phyloP scores from a whole-genome alignment of 2,797 vertebrate genomes.

The Lates japonicus region DNA sequence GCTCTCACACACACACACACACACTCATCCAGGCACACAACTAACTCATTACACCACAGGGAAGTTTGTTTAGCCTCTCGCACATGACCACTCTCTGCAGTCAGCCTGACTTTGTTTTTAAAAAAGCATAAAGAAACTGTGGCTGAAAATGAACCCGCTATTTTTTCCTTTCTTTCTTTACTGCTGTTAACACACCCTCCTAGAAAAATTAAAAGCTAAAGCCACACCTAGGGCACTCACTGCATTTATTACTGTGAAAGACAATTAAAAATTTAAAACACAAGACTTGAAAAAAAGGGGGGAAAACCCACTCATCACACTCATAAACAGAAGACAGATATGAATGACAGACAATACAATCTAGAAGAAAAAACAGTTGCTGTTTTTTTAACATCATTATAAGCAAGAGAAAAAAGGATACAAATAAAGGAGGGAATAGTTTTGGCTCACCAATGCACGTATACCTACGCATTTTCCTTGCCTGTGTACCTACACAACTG shows the following conservation, averaged over 20 bases:
- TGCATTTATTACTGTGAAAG: conserved; percentile 35
- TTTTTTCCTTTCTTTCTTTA: conserved; percentile 56
- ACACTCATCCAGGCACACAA: conserved; percentile 37
- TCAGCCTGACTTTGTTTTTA: conserved; percentile 59
- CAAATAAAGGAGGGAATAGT: conserved; percentile 96
- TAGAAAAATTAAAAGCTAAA: conserved; percentile 46
- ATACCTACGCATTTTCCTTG: conserved; percentile 98
- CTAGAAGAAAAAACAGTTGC: conserved; percentile 74
- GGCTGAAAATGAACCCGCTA: conserved; percentile 46
- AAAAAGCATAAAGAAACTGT: conserved; percentile 58
- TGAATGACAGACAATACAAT: conserved; percentile 82
- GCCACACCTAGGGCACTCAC: conserved; percentile 56
- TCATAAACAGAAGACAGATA: conserved; percentile 76
- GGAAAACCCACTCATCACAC: conserved; percentile 72
- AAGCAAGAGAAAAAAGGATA: conserved; percentile 89
- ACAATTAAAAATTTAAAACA: conserved; percentile 36
- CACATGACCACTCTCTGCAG: conserved; percentile 65
- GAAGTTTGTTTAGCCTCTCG: conserved; percentile 64
- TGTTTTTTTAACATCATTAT: conserved; percentile 85
- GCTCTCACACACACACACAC: conserved; percentile 2
- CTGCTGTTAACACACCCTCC: conserved; percentile 46
- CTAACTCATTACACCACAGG: conserved; percentile 64
- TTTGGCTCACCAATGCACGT: conserved; percentile 99
- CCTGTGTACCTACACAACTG: conserved; percentile 97
- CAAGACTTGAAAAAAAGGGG: conserved; percentile 18